Base-by-base conservation (phyloP, 2,113 vertebrate genomes). In the Periophthalmodon schlosseri region DNA sequence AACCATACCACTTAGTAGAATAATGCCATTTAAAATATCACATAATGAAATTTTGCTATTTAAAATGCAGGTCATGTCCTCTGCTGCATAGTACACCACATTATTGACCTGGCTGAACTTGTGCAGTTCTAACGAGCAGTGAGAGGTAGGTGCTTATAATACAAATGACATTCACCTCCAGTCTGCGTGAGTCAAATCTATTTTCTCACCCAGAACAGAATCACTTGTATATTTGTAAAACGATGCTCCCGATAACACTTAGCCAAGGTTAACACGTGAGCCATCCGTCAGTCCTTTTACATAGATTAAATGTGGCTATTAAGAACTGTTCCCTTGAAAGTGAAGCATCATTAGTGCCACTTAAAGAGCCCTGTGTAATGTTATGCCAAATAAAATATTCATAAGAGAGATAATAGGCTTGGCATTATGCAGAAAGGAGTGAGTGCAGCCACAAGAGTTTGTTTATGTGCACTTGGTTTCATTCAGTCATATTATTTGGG, bases 121-220 rank as follows among this genome's bases (percentile, higher is more conserved):
- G 14, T 18, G 77, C 63, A n/a, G 33, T 46, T 50, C 15, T 79
- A 33, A 79, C 33, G 73, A 66, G 44, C 76, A 61, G 13, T 39
- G 10, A 69, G 52, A 54, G 75, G n/a, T 52, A 8, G 49, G 70
- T 50, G 73, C 15, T 63, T 9, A 64, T 21, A 36, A 69, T 61
- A 13, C 79, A 60, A 61, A 50, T 58, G 20, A 72, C 63, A 50
- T 64, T 71, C 69, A 68, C 18, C 34, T 39, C 33, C 39, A 44
- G 39, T 57, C 54, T 61, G 69, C 64, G 54, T 70, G 21, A 12
- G 39, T 67, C 44, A 76, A 84, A 75, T 77, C 5, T 39, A 34
- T 61, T 72, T 52, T 72, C 21, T 86, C 61, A 66, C 76, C 44
- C 69, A 63, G 11, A 54, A 28, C 80, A 75, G 33, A 14, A 39